Conservation (phyloP, 2,113 vertebrate genomes). For the Callipepla squamata region DNA sequence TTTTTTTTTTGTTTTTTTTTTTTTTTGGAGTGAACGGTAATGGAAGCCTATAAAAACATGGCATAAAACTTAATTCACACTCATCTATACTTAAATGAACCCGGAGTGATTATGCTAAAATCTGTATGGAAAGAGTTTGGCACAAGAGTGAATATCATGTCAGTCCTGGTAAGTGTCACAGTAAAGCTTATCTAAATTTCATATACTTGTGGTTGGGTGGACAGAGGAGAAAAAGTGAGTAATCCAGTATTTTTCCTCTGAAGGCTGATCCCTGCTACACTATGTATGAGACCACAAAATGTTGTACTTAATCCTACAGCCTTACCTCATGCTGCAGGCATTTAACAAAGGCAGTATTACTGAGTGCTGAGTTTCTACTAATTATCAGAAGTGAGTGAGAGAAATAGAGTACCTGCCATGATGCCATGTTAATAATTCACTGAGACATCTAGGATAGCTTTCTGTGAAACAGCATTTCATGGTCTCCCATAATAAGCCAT, state of each 20-base stretch:
- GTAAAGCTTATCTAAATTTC: neutral
- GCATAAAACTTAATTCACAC: neutral
- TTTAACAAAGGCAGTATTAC: conserved; percentile 75
- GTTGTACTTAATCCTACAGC: conserved; percentile 53
- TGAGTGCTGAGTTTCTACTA: conserved; percentile 60
- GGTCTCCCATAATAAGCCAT: neutral
- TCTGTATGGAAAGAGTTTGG: rapidly evolving
- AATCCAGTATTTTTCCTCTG: neutral
- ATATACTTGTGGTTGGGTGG: neutral
- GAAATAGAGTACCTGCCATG: conserved; percentile 49
- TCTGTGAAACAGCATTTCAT: neutral
- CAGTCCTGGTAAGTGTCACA: neutral
- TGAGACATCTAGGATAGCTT: neutral
- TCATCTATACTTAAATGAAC: neutral
- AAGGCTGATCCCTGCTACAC: neutral
- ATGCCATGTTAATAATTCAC: conserved; percentile 64
- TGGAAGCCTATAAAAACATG: neutral
- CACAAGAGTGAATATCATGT: neutral
- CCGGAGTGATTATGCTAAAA: neutral
- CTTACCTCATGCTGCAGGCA: conserved; percentile 68
- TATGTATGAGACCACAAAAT: neutral
- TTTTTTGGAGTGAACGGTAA: neutral
- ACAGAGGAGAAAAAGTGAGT: neutral
- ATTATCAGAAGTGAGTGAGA: conserved; percentile 56
- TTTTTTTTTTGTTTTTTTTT: neutral